Conservation (phyloP, 2,797 vertebrate genomes). For the Sebastes cheni region DNA sequence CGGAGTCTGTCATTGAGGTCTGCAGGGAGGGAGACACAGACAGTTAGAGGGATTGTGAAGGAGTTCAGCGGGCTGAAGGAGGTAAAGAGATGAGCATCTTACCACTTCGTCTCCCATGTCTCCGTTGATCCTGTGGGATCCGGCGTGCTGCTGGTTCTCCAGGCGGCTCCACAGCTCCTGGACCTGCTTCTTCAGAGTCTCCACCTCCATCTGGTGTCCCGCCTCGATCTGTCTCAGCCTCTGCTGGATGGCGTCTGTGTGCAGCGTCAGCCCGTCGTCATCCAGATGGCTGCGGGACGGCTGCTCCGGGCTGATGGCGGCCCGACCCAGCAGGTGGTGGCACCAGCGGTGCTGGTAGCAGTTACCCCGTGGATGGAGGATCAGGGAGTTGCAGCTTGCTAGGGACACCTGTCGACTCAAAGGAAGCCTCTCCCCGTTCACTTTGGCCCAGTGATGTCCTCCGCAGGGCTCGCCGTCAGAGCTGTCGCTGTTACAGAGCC, state of each 20-base stretch:
- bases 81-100: conserved; percentile 62
- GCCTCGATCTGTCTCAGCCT: conserved; percentile 95
- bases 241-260: conserved; percentile 92
- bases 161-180: conserved; percentile 93
- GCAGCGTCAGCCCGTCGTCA: conserved; percentile 92
- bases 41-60: neutral
- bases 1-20: conserved; percentile 94
- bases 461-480: conserved; percentile 65
- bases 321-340: conserved; percentile 76
- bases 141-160: conserved; percentile 89
- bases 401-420: conserved; percentile 89
- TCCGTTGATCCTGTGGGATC: conserved; percentile 88
- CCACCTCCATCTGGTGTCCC: conserved; percentile 95
- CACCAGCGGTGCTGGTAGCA: conserved; percentile 84
- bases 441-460: conserved; percentile 66
- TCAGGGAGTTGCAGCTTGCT: conserved; percentile 86
- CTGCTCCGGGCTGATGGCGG: conserved; percentile 88
- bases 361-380: conserved; percentile 76
- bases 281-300: conserved; percentile 92
- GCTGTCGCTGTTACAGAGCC: conserved; percentile 85
- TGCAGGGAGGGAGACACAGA: conserved; percentile 58
- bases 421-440: conserved; percentile 84
- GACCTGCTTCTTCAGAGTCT: conserved; percentile 95
- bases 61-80: neutral
- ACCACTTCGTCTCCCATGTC: conserved; percentile 94